Conservation (phyloP, 2,888 invertebrate species). For the Netelia inedita region DNA sequence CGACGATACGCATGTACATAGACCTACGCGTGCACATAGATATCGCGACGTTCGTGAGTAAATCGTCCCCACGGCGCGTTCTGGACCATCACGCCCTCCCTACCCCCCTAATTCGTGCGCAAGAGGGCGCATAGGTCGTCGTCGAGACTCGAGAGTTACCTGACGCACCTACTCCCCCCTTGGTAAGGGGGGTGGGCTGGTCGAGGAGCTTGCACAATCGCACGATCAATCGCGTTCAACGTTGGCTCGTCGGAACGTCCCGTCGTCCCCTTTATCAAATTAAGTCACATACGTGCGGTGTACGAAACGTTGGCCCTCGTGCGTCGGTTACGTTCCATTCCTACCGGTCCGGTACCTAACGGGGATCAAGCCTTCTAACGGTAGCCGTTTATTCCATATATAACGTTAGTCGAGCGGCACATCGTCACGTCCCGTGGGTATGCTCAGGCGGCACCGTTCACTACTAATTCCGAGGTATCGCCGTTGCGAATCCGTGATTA, state of each 20-base stretch:
- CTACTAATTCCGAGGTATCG: conserved; percentile 68
- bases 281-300: conserved; percentile 52
- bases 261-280: conserved; percentile 64
- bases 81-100: conserved; percentile 27
- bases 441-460: conserved; percentile 50
- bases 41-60: conserved; percentile 28
- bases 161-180: conserved; percentile 10
- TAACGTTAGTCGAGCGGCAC: conserved; percentile 4
- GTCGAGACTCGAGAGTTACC: conserved; percentile 48
- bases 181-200: not conserved
- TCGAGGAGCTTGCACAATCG: conserved; percentile 24
- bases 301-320: not conserved
- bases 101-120: conserved; percentile 9
- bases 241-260: conserved; percentile 13
- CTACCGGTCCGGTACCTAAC: not conserved
- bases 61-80: conserved; percentile 55
- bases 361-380: not conserved
- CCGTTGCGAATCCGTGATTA: conserved; percentile 64
- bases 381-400: not conserved
- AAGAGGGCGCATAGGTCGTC: not conserved
- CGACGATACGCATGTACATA: conserved; percentile 1
- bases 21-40: conserved; percentile 1
- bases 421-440: conserved; percentile 57
- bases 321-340: conserved; percentile 1
- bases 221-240: conserved; percentile 54